Base-by-base conservation (phyloP, 2,797 vertebrate genomes). In the Philypnodon macrostomus region DNA sequence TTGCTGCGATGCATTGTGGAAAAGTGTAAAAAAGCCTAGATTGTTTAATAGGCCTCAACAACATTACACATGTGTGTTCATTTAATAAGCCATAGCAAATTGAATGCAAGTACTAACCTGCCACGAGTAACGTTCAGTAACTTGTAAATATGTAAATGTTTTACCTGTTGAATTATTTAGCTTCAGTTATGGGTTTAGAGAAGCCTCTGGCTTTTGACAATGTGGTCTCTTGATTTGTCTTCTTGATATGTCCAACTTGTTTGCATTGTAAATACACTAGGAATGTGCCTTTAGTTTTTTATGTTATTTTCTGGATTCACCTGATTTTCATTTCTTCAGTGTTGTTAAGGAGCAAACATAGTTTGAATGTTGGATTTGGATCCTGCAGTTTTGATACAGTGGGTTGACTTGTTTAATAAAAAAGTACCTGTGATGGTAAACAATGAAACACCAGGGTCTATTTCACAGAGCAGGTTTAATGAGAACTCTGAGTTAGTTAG, bases 401-500 rank as follows among this genome's bases (percentile, higher is more conserved):
- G 73, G 73, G 77, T 75, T 76, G 81, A 83, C 63, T 87, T 88
- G 84, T 87, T 17, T 85, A 83, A 87, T 82, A 84, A 89, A 85
- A 64, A 58, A 50, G 75, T 66, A 77, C 67, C 69, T 67, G 64
- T 77, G 68, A 80, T 58, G 77, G 70, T 76, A 53, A 24, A 67
- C n/a, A n/a, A n/a, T n/a, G n/a, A n/a, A n/a, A n/a, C n/a, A n/a
- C n/a, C n/a, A n/a, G n/a, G n/a, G n/a, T n/a, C n/a, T n/a, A n/a
- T n/a, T n/a, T n/a, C n/a, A n/a, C n/a, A n/a, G n/a, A n/a, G n/a
- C n/a, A n/a, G n/a, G n/a, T n/a, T n/a, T n/a, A n/a, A n/a, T n/a
- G n/a, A n/a, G n/a, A n/a, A n/a, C n/a, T n/a, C n/a, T n/a, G n/a
- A n/a, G n/a, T n/a, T n/a, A n/a, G n/a, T n/a, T n/a, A n/a, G n/a